A percentile compares a stretch with the other conserved stretches of the same genome.
These are phyloP conservation scores for Stichopus chloronotus DNA, from an alignment of 35 echinoderm and acorn worm genomes.

Conservation along the genomic window DNA sequence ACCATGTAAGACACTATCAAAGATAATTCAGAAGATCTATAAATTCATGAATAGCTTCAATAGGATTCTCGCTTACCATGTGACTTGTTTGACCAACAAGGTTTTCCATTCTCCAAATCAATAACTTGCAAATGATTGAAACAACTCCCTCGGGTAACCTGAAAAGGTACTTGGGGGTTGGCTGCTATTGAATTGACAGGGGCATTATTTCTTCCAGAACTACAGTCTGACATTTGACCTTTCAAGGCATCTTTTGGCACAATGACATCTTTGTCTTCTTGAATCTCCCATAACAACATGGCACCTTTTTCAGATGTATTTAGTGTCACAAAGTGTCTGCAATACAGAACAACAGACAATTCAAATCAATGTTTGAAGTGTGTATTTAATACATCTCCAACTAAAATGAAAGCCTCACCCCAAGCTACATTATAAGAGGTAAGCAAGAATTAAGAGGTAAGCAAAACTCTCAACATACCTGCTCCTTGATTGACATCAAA, in stretches of 20 bases:
- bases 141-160: not conserved
- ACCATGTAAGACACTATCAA: no score
- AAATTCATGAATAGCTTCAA: not conserved
- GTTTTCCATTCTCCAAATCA: not conserved
- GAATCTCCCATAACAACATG: conserved; percentile 5
- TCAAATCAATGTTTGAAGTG: not conserved
- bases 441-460: not conserved
- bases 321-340: not conserved
- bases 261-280: conserved; percentile 22
- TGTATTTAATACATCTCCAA: not conserved
- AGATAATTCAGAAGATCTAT: no score
- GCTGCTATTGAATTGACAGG: not conserved
- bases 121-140: not conserved
- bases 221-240: not conserved
- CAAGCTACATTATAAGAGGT: not conserved
- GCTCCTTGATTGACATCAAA: no score
- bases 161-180: not conserved
- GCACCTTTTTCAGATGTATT: not conserved
- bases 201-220: not conserved
- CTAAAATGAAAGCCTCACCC: not conserved
- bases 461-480: no score
- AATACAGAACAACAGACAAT: not conserved
- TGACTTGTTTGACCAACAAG: not conserved
- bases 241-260: not conserved
- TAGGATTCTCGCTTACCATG: not conserved